Conservation (phyloP, 1,140 invertebrate species). For the Campoletis sonorensis region DNA sequence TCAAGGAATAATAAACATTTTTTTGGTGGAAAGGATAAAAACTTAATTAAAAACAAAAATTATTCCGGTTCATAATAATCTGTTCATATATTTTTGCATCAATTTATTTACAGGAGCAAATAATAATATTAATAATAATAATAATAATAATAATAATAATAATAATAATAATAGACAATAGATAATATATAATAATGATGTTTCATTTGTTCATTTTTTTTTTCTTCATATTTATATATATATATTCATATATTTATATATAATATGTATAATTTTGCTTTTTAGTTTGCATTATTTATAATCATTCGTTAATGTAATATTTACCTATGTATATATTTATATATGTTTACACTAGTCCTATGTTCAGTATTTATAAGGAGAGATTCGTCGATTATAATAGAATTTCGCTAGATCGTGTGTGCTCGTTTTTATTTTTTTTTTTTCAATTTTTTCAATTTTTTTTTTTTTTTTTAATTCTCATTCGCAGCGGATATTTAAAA, state of each 20-base stretch:
- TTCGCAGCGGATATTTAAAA: background rate
- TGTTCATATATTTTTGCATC: slow-evolving; percentile 76
- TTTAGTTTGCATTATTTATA: too few species aligned
- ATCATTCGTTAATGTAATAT: background rate
- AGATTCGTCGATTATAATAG: slow-evolving; percentile 64
- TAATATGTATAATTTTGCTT: too few species aligned
- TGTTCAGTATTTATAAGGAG: slow-evolving; percentile 72
- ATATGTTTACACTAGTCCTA: slow-evolving; percentile 60
- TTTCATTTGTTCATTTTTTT: too few species aligned
- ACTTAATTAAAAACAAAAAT: background rate
- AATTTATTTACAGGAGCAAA: slow-evolving; percentile 76
- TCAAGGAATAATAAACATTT: too few species aligned
- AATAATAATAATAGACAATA: too few species aligned
- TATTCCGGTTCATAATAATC: slow-evolving; percentile 71
- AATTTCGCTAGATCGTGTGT: slow-evolving; percentile 50
- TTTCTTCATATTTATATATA: too few species aligned
- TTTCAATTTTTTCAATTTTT: slow-evolving; percentile 41
- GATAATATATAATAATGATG: too few species aligned
- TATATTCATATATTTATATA: too few species aligned
- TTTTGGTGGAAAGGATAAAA: background rate
- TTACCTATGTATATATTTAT: slow-evolving; percentile 44
- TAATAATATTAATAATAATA: slow-evolving; percentile 70
- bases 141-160: background rate
- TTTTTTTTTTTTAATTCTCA: slow-evolving; percentile 35
- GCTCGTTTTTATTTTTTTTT: slow-evolving; percentile 45